Base-by-base conservation (phyloP, 2,888 invertebrate species). In the Andrena camellia region DNA sequence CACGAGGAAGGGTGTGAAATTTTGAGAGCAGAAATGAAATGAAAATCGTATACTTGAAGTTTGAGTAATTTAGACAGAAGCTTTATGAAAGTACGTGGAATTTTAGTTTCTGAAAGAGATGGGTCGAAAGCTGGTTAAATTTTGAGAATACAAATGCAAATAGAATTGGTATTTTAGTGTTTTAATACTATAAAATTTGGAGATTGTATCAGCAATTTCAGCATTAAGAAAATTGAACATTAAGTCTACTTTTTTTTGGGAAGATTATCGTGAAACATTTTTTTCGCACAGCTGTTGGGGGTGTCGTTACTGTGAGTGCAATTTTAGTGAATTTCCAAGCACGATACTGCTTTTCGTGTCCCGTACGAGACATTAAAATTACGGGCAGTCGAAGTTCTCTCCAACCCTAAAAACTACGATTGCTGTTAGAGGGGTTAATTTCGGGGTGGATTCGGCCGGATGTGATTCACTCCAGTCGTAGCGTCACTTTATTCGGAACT, bases 381-480 rank as follows among this genome's bases (percentile, higher is more conserved):
- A 29, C 26, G 20, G 17, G 6, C 13, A 26, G 57, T 60, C 59
- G n/a, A 52, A 59, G 23, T 26, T 26, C 8, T 8, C 26, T 26
- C 23, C 20, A 42, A 3, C 66, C 52, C 52, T 64, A 59, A 33
- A 57, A 52, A 64, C 23, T 42, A 64, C 48, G 29, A 23, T 71
- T n/a, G 29, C 8, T 1, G 31, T 64, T n/a, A 4, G 17, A 26
- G 64, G 33, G 71, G 42, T 70, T 60, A 70, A 78, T 57, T 63
- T 66, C 7, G 26, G 67, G 62, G 64, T 69, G 50, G 77, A 72
- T 54, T 72, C 23, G 54, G 81, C 86, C 88, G 89, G 88, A 90
- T 86, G 91, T 90, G 89, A 90, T 90, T 89, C 90, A 89, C 81
- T 70, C 59, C 13, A 23, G 23, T 2, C 17, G 60, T 66, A n/a